Conservation (phyloP, 2,113 vertebrate species). For the Anhinga rufa region DNA sequence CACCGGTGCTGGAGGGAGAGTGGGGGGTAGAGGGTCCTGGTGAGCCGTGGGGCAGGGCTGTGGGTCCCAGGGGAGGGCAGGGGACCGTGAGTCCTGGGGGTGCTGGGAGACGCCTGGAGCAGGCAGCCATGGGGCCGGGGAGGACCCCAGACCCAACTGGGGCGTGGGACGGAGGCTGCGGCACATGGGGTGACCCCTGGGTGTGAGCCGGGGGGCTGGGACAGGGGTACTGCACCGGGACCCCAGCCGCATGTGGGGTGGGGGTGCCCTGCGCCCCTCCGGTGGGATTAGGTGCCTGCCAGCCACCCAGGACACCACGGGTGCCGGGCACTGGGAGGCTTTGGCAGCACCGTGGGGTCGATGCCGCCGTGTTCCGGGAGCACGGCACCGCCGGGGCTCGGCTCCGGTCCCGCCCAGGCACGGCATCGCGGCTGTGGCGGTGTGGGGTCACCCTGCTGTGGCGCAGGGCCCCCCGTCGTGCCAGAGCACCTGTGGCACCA, state of each 20-base stretch:
- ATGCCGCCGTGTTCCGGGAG: background rate
- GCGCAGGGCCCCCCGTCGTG: background rate
- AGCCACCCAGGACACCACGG: background rate
- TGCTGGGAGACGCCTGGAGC: too few species aligned
- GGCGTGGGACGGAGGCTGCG: background rate
- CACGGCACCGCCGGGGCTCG: rapidly evolving
- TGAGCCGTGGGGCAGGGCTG: background rate
- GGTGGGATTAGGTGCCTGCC: background rate
- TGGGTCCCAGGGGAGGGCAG: background rate
- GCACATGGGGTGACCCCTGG: background rate
- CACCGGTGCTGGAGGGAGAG: background rate
- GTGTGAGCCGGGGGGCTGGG: background rate
- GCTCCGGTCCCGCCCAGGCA: background rate
- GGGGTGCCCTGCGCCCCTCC: background rate
- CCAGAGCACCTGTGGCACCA: background rate
- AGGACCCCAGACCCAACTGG: background rate
- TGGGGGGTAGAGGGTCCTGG: too few species aligned
- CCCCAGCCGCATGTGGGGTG: background rate
- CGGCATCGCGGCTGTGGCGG: rapidly evolving
- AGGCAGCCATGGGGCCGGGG: background rate
- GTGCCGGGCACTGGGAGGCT: background rate
- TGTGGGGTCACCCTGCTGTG: background rate
- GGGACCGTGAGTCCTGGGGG: too few species aligned
- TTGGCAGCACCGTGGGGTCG: background rate
- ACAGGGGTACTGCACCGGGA: background rate